Evolutionary conservation across 1,140 invertebrate genomes (phyloP).

Genomic region (Dreissena polymorpha): DNA sequence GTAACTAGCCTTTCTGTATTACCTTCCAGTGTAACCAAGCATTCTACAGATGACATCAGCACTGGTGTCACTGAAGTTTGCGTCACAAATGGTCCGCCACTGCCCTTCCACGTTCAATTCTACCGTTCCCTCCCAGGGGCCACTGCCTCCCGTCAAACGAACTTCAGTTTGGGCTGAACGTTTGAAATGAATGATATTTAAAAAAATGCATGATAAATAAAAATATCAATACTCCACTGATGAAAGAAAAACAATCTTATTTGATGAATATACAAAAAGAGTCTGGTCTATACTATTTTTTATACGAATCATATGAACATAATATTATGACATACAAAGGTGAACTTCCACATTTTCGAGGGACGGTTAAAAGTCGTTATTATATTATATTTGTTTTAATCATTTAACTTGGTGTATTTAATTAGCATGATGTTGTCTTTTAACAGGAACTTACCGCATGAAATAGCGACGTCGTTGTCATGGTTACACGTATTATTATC

Average conservation of each 20-base stretch:
- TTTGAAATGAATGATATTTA: background rate
- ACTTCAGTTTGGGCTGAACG: slow-evolving; percentile 37
- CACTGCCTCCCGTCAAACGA: slow-evolving; percentile 15
- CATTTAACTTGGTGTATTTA: too few relatives aligned
- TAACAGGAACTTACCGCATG: slow-evolving; percentile 27
- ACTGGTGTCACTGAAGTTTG: slow-evolving; percentile 60
- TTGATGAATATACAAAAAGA: background rate
- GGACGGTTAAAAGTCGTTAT: too few relatives aligned
- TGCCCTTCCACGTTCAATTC: slow-evolving; percentile 52
- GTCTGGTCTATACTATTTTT: too few relatives aligned
- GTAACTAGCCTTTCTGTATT: too few relatives aligned
- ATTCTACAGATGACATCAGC: slow-evolving; percentile 66
- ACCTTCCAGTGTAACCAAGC: slow-evolving; percentile 61
- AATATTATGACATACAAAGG: too few relatives aligned
- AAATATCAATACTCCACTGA: background rate
- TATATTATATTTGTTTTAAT: too few relatives aligned
- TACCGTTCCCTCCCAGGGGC: slow-evolving; percentile 58
- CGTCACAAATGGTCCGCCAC: slow-evolving; percentile 67
- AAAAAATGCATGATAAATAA: background rate
- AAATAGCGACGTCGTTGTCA: slow-evolving; percentile 35
- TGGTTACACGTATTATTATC: slow-evolving; percentile 42
- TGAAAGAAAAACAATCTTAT: background rate
- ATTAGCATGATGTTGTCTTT: too few relatives aligned
- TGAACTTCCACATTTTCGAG: too few relatives aligned
- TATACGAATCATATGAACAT: background rate